Conservation (phyloP, 2,113 vertebrate genomes). For the Anolis sagrei region DNA sequence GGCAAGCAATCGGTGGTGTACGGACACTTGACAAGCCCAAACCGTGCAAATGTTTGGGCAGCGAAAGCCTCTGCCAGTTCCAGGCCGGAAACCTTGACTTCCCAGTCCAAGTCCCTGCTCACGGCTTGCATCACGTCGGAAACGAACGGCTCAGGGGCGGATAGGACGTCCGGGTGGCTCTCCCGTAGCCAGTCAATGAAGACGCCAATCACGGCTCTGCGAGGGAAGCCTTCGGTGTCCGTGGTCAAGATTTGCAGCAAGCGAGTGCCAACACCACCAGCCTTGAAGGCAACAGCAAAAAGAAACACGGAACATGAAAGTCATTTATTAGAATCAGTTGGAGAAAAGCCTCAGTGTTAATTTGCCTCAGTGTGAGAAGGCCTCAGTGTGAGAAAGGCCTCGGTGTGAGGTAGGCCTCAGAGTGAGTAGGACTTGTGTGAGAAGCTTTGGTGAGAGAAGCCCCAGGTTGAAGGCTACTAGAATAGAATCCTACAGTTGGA, state of each 20-base stretch:
- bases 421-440: too few relatives aligned
- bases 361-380: too few relatives aligned
- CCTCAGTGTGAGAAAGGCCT: too few relatives aligned
- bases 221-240: conserved; percentile 89
- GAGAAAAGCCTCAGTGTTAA: too few relatives aligned
- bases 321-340: too few relatives aligned
- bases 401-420: too few relatives aligned
- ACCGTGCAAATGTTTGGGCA: conserved; percentile 47
- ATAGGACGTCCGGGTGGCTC: conserved; percentile 42
- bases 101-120: conserved; percentile 90
- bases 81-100: conserved; percentile 89
- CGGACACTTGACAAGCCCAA: conserved; percentile 37
- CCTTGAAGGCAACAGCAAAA: conserved; percentile 67
- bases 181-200: conserved; percentile 83
- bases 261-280: conserved; percentile 62
- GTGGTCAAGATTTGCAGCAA: conserved; percentile 83
- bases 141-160: conserved; percentile 72
- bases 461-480: too few relatives aligned
- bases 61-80: conserved; percentile 82
- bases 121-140: conserved; percentile 76
- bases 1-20: conserved; percentile 47
- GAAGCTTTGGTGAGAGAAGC: too few relatives aligned
- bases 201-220: conserved; percentile 85
- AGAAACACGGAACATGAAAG: background rate
- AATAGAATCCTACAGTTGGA: too few relatives aligned